These are phyloP conservation scores for Drosophila pachea DNA, from an alignment of 1,140 invertebrate genomes.

Conservation along the genomic window DNA sequence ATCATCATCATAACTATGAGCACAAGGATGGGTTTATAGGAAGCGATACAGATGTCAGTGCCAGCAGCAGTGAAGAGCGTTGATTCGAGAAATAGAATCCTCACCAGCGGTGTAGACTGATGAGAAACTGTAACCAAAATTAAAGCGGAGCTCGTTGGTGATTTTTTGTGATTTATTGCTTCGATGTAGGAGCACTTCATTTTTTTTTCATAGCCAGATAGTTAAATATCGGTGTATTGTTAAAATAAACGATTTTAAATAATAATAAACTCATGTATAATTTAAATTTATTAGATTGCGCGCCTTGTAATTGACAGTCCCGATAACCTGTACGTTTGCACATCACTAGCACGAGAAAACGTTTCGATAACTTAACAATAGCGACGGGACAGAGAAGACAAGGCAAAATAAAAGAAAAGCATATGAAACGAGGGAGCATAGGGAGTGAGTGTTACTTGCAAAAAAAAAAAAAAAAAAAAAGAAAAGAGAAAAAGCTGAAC, in stretches of 20 bases:
- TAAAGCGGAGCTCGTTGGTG: constrained; percentile 18
- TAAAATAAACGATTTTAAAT: constrained; percentile 11
- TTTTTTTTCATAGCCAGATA: constrained; percentile 34
- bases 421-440: constrained; percentile 48
- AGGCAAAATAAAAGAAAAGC: constrained; percentile 47
- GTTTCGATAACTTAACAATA: constrained; percentile 35
- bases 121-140: constrained; percentile 14
- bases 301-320: constrained; percentile 1
- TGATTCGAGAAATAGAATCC: constrained; percentile 33
- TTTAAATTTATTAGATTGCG: constrained; percentile 1
- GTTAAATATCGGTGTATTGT: constrained; percentile 20
- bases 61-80: constrained; percentile 62
- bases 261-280: neutral
- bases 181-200: constrained; percentile 13
- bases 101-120: constrained; percentile 29
- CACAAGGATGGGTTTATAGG: constrained; percentile 61
- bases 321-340: neutral
- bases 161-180: constrained; percentile 46
- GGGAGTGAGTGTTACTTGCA: constrained; percentile 54
- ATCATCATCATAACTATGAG: constrained; percentile 75
- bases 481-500: constrained; percentile 34
- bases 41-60: constrained; percentile 27
- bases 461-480: constrained; percentile 32
- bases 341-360: constrained; percentile 26
- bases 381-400: constrained; percentile 42